Evolutionary conservation across 2,113 vertebrate species (phyloP).

Genomic region (Brachyistius frenatus): DNA sequence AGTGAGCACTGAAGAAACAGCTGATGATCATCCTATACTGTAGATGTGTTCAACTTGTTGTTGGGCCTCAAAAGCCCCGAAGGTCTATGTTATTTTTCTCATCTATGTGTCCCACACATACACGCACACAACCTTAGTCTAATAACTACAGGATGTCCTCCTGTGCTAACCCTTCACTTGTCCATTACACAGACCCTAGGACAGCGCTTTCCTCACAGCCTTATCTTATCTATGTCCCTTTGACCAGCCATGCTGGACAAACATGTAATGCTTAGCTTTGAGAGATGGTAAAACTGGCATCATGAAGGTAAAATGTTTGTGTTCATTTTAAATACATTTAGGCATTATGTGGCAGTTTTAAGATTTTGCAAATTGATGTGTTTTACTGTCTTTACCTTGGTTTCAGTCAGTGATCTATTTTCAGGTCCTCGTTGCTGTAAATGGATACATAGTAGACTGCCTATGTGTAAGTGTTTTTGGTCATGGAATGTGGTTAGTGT

Average conservation of each 20-base stretch:
- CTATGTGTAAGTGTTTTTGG: constrained; percentile 16
- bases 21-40: neutral
- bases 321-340: no score
- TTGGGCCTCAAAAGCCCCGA: constrained; percentile 19
- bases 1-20: constrained; percentile 1
- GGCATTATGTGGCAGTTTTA: no score
- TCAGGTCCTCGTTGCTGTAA: neutral
- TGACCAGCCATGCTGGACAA: constrained; percentile 19
- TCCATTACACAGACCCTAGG: constrained; percentile 22
- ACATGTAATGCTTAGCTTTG: constrained; percentile 3
- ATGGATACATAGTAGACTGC: neutral
- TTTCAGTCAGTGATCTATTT: neutral
- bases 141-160: constrained; percentile 17
- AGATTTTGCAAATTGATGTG: neutral
- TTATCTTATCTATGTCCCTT: constrained; percentile 62
- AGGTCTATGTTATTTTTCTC: neutral
- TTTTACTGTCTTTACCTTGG: neutral
- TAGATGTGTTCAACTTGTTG: constrained; percentile 13
- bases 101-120: constrained; percentile 6
- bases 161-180: neutral
- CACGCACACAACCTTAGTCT: constrained; percentile 5
- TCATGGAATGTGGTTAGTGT: constrained; percentile 39
- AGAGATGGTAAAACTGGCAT: constrained; percentile 8
- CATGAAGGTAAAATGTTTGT: neutral
- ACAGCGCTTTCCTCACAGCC: constrained; percentile 39